Evolutionary conservation across 2,888 invertebrate genomes (phyloP).

Genomic region (Athripsodes cinereus): DNA sequence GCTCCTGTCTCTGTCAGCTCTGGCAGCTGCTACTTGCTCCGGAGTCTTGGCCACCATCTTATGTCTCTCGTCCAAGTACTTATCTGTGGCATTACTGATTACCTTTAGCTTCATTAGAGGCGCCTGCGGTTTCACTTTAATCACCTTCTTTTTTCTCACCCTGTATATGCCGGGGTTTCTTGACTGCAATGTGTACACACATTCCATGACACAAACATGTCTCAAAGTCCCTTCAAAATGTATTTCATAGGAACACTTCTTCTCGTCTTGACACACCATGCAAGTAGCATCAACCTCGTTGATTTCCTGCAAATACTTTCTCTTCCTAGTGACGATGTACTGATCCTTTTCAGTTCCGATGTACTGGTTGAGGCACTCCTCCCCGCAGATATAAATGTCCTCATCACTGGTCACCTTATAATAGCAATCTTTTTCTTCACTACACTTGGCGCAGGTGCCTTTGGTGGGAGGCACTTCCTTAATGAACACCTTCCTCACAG

Average conservation of each 20-base stretch:
- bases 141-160: conserved; percentile 36
- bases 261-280: conserved; percentile 46
- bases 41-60: conserved; percentile 55
- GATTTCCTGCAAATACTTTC: conserved; percentile 45
- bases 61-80: conserved; percentile 47
- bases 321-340: conserved; percentile 48
- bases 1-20: conserved; percentile 52
- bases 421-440: conserved; percentile 42
- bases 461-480: conserved; percentile 35
- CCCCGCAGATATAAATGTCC: conserved; percentile 49
- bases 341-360: conserved; percentile 50
- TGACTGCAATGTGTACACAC: conserved; percentile 46
- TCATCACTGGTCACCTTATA: conserved; percentile 46
- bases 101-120: conserved; percentile 46
- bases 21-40: conserved; percentile 52
- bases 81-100: conserved; percentile 49
- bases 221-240: conserved; percentile 45
- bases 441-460: conserved; percentile 42
- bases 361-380: conserved; percentile 47
- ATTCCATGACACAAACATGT: conserved; percentile 52
- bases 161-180: conserved; percentile 24
- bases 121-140: conserved; percentile 25
- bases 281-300: conserved; percentile 36
- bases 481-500: conserved; percentile 35
- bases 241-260: conserved; percentile 44